Evolutionary conservation across 2,113 vertebrate genomes (phyloP), one percentile per base, ranked within the genome.

Genomic region (Chlamydotis undulata): DNA sequence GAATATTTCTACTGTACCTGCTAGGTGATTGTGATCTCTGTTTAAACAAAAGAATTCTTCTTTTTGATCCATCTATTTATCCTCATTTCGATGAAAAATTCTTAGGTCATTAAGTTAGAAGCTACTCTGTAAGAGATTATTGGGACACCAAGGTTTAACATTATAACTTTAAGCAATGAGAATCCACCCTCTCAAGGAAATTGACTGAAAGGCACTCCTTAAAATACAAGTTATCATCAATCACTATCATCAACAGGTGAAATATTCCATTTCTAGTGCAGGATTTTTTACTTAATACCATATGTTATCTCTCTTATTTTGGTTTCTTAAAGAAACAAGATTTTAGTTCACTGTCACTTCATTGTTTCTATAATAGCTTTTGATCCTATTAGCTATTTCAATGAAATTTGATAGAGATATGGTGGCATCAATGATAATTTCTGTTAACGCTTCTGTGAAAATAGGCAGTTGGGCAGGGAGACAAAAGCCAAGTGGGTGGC

Each of bases 31-130:
- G 61, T 75, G 68, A 91, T 95, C 83, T 94, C 73, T 79, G 26
- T 76, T 94, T 87, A 87, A 96, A 96, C 69, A 94, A 87, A 94
- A 84, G 43, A 82, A 82, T 59, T 75, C 24, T 94, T 59, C 69
- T 50, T 89, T 92, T 82, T 69, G 60, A 94, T 87, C 91, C 37
- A 63, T 45, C 69, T 89, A n/a, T 94, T 91, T 96, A 57, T 78
- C 57, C 39, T 78, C 24, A 23, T 56, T 91, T 91, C 84, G 76
- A 1, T 73, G 63, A 37, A 76, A 70, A 74, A 82, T 60, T 93
- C 57, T 69, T 74, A 76, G 63, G 50, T 93, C 59, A 53, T 73
- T 82, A 79, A 82, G 87, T 91, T 65, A 84, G 43, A 89, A 89
- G 22, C 78, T 57, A 29, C 61, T 96, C 37, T 85, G 70, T 73